Base-by-base conservation (phyloP, 1,140 invertebrate species). In the Idris sp. region DNA sequence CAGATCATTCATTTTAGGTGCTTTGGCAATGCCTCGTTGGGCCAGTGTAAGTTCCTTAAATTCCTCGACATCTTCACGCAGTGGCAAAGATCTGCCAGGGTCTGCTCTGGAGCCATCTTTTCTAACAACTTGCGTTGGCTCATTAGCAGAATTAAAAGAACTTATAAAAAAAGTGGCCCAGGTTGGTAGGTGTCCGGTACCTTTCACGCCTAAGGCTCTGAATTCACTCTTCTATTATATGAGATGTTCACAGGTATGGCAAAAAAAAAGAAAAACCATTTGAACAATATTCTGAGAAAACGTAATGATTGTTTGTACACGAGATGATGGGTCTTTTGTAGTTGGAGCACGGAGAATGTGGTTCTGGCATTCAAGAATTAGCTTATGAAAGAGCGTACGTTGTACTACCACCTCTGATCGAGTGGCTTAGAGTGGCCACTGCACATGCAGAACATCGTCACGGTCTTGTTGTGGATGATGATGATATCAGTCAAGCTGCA, bases 201-300 rank as follows among this genome's bases (percentile, higher is more conserved):
- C 84, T 1, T 89, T 94, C 51, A 92, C 92, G 9, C 86, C 89
- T 10, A 90, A 91, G 53, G 94, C 94, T 0, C 84, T 96, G 2
- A 91, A 93, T 41, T 91, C 94, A 0, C 86, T 97, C 0, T 96
- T 95, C 83, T 96, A 96, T 84, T 96, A 96, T 77, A 96, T 96
- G 95, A 89, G 95, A 26, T 97, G 95, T 85, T 96, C 94, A 0
- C 95, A 97, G 88, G 89, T n/a, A n/a, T n/a, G n/a, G n/a, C n/a
- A n/a, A 22, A 22, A 22, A 22, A 22, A 22, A 22, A 22, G 19
- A 22, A n/a, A n/a, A n/a, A n/a, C n/a, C n/a, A n/a, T n/a, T n/a
- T n/a, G n/a, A n/a, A n/a, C n/a, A n/a, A n/a, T n/a, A n/a, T n/a
- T n/a, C n/a, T n/a, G n/a, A n/a, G n/a, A n/a, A n/a, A n/a, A n/a